Percentiles rank a stretch among this genome's conserved stretches.
Conservation (phyloP, 2,113 vertebrate genomes). For the Trichomycterus rosablanca region DNA sequence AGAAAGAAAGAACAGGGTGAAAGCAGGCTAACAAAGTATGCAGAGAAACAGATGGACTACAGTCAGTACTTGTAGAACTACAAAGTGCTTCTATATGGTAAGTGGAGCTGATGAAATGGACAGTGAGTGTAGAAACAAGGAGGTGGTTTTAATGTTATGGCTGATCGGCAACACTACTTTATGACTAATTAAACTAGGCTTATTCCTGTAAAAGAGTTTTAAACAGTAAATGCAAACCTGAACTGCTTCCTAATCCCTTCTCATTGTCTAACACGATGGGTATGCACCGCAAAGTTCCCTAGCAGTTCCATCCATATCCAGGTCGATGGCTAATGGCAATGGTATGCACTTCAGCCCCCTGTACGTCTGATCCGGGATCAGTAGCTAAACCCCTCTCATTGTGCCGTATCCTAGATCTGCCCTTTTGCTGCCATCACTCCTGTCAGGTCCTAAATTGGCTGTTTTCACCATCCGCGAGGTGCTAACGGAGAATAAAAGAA, state of each 20-base stretch:
- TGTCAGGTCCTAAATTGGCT: neutral
- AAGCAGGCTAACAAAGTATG: no score
- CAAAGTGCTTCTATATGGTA: no score
- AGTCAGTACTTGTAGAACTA: no score
- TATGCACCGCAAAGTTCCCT: neutral
- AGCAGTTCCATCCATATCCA: conserved; percentile 2
- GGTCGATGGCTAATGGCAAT: conserved; percentile 23
- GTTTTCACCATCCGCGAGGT: neutral
- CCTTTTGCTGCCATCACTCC: neutral
- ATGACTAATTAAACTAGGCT: no score
- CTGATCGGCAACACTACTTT: no score
- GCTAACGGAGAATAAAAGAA: neutral
- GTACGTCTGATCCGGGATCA: conserved; percentile 14
- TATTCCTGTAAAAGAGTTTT: neutral
- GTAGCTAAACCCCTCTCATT: conserved; percentile 1
- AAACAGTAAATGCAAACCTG: neutral
- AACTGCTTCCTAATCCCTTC: conserved; percentile 1
- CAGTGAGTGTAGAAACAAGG: no score
- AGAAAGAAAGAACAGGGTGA: no score
- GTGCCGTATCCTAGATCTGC: neutral
- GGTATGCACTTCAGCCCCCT: conserved; percentile 14
- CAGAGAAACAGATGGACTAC: no score
- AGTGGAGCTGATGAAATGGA: no score
- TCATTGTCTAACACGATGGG: neutral
- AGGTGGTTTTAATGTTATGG: no score